Evolutionary conservation across 2,113 vertebrate genomes (phyloP).

Genomic region (Cacatua alba): DNA sequence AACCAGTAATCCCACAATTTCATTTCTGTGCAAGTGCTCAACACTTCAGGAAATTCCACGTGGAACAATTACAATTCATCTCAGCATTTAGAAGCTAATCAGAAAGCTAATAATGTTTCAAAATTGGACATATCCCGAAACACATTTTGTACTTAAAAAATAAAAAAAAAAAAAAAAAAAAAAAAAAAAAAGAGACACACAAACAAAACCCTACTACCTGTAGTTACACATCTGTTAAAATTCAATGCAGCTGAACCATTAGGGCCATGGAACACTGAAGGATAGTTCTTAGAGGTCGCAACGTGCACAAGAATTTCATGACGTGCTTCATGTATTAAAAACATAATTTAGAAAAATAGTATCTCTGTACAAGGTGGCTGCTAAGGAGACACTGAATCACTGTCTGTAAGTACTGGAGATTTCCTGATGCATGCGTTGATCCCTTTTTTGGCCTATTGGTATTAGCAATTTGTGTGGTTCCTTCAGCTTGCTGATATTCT

Average conservation of each 20-base stretch:
- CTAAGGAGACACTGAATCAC: not conserved
- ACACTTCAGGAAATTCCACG: not conserved
- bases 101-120: not conserved
- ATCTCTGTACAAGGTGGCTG: not conserved
- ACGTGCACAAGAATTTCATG: not conserved
- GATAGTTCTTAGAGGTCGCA: fast-evolving
- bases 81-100: not conserved
- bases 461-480: not conserved
- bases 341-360: not conserved
- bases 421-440: not conserved
- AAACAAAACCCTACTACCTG: not conserved
- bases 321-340: not conserved
- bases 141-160: not conserved
- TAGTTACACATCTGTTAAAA: not conserved
- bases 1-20: not conserved
- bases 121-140: not conserved
- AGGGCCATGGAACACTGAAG: not conserved
- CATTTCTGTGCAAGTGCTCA: not conserved
- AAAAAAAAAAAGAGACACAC: fast-evolving
- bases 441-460: not conserved
- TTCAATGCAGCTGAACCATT: not conserved
- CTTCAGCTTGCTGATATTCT: not conserved
- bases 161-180: no score
- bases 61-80: not conserved
- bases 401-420: not conserved